Evolutionary conservation across 2,797 vertebrate species (phyloP), one percentile per base, ranked within the genome.

Genomic region (Poecilia gillii): DNA sequence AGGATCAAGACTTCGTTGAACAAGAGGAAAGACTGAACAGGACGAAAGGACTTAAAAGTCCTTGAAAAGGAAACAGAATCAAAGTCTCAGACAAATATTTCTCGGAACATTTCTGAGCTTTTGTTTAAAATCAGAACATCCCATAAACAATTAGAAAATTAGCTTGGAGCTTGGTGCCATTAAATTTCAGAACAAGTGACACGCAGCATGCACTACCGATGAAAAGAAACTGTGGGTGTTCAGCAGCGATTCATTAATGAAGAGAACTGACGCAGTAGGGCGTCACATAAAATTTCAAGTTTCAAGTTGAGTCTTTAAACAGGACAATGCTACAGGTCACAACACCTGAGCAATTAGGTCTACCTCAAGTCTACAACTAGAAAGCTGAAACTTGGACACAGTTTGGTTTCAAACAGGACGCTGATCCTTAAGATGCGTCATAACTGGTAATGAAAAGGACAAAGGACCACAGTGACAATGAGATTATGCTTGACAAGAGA

Each of bases 1-100:
- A 2, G 9, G 23, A 20, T 20, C n/a, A 3, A 77, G 28, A 23
- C 28, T 51, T 49, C 18, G 20, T 16, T 20, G 16, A 9, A 53
- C 45, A 75, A 72, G 46, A 84, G 3, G 31, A 46, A 53, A 33
- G 46, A 74, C 23, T 46, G 3, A 55, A 66, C 70, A 46, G 31
- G 51, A 73, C 8, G 14, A 41, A 31, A 57, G 20, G 23, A 7
- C 59, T 73, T 14, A 45, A 3, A 18, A 53, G 6, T 9, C 6
- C 18, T 18, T 51, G 8, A 66, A 36, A 36, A 39, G 23, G 25
- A 25, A 51, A 64, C 41, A 16, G 41, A 41, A n/a, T 12, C 2
- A 4, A 45, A 46, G 43, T 31, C n/a, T 72, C 9, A 51, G 3
- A 39, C 3, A 73, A 53, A 33, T 39, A 9, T 73, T 36, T 2